Conservation (phyloP, 2,888 invertebrate species). For the Elmis aenea region DNA sequence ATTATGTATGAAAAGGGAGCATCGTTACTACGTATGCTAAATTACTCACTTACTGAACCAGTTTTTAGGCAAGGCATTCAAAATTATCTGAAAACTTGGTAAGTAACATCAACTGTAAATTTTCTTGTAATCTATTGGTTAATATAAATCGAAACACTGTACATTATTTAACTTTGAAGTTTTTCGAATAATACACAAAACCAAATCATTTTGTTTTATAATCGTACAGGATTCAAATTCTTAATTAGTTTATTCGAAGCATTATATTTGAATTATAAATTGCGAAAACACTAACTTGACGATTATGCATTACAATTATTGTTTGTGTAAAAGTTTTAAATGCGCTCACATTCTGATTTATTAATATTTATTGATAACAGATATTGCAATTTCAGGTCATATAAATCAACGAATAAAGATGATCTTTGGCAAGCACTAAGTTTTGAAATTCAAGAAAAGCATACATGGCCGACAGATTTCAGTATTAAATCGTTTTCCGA, state of each 20-base stretch:
- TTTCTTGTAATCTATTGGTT: not conserved
- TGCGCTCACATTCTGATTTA: not conserved
- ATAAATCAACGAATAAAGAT: constrained; percentile 58
- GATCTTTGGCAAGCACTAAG: constrained; percentile 63
- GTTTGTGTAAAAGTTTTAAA: no score
- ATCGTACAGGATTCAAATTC: no score
- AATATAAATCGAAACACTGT: no score
- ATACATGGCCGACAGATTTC: constrained; percentile 39
- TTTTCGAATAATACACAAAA: no score
- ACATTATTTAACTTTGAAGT: no score
- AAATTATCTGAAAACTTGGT: constrained; percentile 54
- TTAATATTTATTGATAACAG: not conserved
- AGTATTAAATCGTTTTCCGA: constrained; percentile 61
- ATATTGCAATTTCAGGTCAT: constrained; percentile 46
- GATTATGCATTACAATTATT: no score
- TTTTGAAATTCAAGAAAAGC: constrained; percentile 43
- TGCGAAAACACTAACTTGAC: no score
- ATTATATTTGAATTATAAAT: no score
- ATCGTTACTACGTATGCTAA: constrained; percentile 56
- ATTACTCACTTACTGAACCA: constrained; percentile 51
- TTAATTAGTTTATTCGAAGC: no score
- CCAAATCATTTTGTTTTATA: no score
- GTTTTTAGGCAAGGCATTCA: constrained; percentile 52
- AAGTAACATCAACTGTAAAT: constrained; percentile 36
- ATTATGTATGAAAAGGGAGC: constrained; percentile 47